Percentiles rank a stretch among this genome's conserved stretches.
Evolutionary conservation across 2,113 vertebrate species (phyloP).

Genomic region (Peromyscus polionotus): DNA sequence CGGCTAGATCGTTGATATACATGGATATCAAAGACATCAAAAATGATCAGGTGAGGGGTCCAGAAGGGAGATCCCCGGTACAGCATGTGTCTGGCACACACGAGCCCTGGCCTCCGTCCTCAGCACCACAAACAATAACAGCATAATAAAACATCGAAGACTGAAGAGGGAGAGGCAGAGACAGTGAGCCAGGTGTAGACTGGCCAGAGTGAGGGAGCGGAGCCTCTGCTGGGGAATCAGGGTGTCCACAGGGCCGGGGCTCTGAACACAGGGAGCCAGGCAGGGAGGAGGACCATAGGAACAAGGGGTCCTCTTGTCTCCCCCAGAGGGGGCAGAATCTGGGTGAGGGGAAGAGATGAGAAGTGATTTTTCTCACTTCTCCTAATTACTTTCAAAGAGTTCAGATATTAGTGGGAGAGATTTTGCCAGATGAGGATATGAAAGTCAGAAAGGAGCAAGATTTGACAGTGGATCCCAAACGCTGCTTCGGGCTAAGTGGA

Average conservation of each 20-base stretch:
- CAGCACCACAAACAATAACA: background rate
- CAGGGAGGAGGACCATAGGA: background rate
- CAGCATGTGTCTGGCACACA: no score
- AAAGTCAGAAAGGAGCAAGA: background rate
- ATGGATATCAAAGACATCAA: background rate
- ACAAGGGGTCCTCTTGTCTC: background rate
- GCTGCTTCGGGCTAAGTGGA: background rate
- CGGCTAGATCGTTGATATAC: background rate
- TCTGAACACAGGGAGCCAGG: background rate
- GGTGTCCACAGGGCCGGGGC: background rate
- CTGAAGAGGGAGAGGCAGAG: background rate
- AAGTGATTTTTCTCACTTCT: background rate
- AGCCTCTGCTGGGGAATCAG: background rate
- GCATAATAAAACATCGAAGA: no score
- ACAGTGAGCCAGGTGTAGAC: background rate
- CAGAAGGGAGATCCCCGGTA: background rate
- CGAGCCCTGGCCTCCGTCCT: background rate
- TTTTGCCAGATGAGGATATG: slow-evolving; percentile 2
- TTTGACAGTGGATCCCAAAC: background rate
- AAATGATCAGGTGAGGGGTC: background rate
- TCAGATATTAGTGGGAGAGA: background rate
- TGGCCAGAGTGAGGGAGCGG: background rate
- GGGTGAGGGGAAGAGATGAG: background rate
- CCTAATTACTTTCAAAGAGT: background rate
- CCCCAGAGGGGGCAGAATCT: background rate